phyloP scores from a whole-genome alignment of 2,797 vertebrate species.

The Tarsius wallacei region DNA sequence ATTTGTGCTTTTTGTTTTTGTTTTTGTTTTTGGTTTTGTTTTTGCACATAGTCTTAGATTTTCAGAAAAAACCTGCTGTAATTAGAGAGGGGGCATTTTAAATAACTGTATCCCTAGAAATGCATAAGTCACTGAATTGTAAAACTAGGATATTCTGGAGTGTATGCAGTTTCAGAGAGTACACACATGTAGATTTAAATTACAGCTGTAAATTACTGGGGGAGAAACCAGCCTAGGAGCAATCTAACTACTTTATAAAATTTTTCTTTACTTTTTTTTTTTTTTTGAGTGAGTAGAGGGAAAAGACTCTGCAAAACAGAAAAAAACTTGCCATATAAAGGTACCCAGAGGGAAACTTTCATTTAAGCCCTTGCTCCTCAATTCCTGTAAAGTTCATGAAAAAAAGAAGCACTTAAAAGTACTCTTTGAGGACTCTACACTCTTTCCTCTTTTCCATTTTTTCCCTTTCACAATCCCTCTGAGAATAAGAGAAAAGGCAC shows the following conservation, averaged over 20 bases:
- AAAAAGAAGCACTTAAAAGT: slow-evolving; percentile 76
- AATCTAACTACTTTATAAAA: neutral
- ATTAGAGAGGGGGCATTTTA: neutral
- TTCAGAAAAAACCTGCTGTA: neutral
- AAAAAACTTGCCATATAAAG: slow-evolving; percentile 54
- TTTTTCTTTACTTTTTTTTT: neutral
- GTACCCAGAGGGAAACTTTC: slow-evolving; percentile 68
- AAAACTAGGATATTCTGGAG: slow-evolving; percentile 33
- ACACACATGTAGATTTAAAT: slow-evolving; percentile 14
- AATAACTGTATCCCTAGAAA: neutral
- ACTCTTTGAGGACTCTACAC: slow-evolving; percentile 52
- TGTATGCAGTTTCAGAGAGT: slow-evolving; percentile 11
- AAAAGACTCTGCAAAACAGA: slow-evolving; percentile 62
- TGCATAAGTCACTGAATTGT: slow-evolving; percentile 21
- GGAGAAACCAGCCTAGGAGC: neutral
- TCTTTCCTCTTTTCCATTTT: slow-evolving; percentile 41
- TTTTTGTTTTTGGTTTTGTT: too few relatives aligned
- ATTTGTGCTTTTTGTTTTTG: neutral
- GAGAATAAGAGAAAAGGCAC: slow-evolving; percentile 64
- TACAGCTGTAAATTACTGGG: neutral
- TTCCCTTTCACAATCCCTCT: slow-evolving; percentile 68
- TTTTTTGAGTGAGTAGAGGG: neutral
- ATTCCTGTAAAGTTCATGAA: slow-evolving; percentile 56
- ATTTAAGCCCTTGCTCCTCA: slow-evolving; percentile 64
- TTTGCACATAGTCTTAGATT: slow-evolving; percentile 17